Percentiles rank a stretch among this genome's conserved stretches.
Conservation (phyloP, 2,888 invertebrate genomes). For the Peribatodes rhomboidaria region DNA sequence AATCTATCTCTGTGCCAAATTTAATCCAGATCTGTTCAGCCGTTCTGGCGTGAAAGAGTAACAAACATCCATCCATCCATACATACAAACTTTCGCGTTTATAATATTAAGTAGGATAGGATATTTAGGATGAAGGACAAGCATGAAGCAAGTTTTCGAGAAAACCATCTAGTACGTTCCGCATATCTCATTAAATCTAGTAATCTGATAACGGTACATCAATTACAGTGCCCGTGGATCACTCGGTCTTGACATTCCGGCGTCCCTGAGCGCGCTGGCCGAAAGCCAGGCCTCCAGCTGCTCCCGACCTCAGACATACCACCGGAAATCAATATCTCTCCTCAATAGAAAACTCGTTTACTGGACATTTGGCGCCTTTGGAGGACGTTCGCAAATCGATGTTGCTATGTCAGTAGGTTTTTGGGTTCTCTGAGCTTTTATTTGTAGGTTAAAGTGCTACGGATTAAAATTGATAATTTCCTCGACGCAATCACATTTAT, state of each 20-base stretch:
- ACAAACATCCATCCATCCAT: too few relatives aligned
- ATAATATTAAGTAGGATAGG: too few relatives aligned
- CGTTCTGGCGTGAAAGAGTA: too few relatives aligned
- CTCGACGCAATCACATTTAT: too few relatives aligned
- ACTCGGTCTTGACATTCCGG: constrained; percentile 57
- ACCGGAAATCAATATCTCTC: constrained; percentile 50
- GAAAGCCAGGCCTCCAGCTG: constrained; percentile 48
- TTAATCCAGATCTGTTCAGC: too few relatives aligned
- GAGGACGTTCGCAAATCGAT: background rate
- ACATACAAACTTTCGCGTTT: too few relatives aligned
- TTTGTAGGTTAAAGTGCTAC: background rate
- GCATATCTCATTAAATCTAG: background rate
- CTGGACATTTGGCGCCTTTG: constrained; percentile 13
- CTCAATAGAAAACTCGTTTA: constrained; percentile 36
- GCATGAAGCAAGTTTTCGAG: background rate
- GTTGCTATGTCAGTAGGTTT: constrained; percentile 9
- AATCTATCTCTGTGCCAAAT: too few relatives aligned
- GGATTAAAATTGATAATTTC: too few relatives aligned
- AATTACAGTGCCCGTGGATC: constrained; percentile 30
- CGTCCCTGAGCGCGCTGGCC: constrained; percentile 48
- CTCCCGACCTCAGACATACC: constrained; percentile 45
- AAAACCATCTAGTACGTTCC: background rate
- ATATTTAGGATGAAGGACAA: background rate
- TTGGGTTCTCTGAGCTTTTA: background rate
- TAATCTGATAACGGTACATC: constrained; percentile 4